Base-by-base conservation (phyloP, 2,113 vertebrate genomes). In the Syrmaticus mikado region DNA sequence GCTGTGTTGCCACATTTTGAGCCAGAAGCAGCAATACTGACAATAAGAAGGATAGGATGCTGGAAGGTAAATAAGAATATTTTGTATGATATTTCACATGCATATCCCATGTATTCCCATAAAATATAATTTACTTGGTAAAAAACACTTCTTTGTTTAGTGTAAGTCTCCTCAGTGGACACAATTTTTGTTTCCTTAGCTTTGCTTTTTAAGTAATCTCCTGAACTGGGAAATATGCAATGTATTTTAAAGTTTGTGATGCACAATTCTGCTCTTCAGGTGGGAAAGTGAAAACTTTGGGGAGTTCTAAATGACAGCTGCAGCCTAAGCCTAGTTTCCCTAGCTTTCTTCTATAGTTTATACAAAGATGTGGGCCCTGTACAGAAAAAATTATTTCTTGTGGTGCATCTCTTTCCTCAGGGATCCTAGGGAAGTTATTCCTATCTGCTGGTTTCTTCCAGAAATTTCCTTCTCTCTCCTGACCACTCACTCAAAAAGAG, bases 21-120 rank as follows among this genome's bases (percentile, higher is more conserved):
- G 28, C 1, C 10, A 10, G n/a, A 62, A 22, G 2, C 22, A 83
- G 2, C 17, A 10, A 3, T 10, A 48, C 0, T 53, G 22, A 34
- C 27, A 36, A 36, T 40, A 34, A 53, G 4, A 9, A 8, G 6
- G 4, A 43, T 11, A 74, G 30, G 4, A 34, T 52, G 13, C 14
- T 34, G 52, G 28, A 89, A 77, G 16, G 20, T 25, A 70, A 82
- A 83, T 9, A 58, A 85, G 75, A 82, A 0, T 72, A 46, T 57
- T 40, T 46, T 19, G 1, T 6, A 45, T 48, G 14, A n/a, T 43
- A 5, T 80, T 78, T 48, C 30, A 78, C 0, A 2, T 7, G 5
- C 12, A 62, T 20, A 77, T 20, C 5, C 53, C 64, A 10, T 43
- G 19, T 36, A 25, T 80, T 85, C 34, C 53, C 30, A 36, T 62